Base-by-base conservation (phyloP, 2,888 invertebrate genomes). In the Rhopalosiphum nymphaeae region DNA sequence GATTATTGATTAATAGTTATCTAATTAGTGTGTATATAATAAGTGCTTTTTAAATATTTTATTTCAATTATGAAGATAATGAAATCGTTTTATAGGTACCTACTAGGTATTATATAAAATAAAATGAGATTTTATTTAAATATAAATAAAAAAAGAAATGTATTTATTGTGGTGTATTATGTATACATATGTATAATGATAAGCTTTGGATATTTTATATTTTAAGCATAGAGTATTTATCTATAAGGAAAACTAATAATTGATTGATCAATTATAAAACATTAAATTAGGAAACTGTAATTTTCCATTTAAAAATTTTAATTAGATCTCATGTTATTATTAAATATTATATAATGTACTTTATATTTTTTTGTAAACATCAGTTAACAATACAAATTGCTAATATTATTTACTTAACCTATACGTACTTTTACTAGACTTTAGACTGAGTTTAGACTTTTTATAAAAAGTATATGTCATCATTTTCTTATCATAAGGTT, bases 371-470 rank as follows among this genome's bases (percentile, higher is more conserved):
- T 78, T 78, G 11, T 78, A 78, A 78, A 78, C 21, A 42, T 78
- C 7, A 9, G 78, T 36, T 42, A 78, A 78, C 36, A 21, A 21
- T 78, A 78, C 0, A 36, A 78, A 36, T 78, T 21, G 36, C 78
- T 21, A 78, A 78, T 78, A 36, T n/a, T 36, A 36, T 78, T 36
- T 36, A 78, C 21, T 36, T 78, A 36, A 21, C 9, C 9, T 21
- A 36, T 78, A 78, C 3, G 36, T 36, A 78, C n/a, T 56, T 67
- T n/a, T 67, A 67, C 67, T n/a, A 67, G 67, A 67, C 67, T 67
- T 67, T 78, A 36, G 78, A 78, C 78, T 78, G 67, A 67, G n/a
- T 67, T 78, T 78, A 36, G 36, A 78, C 78, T 78, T 78, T 78
- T 78, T 36, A 21, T 9, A 42, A 21, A 78, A 36, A 21, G 21